Percentiles rank a stretch among this genome's conserved stretches.
These are phyloP conservation scores for Rhingia rostrata DNA, from an alignment of 2,888 invertebrate genomes.

Conservation along the genomic window DNA sequence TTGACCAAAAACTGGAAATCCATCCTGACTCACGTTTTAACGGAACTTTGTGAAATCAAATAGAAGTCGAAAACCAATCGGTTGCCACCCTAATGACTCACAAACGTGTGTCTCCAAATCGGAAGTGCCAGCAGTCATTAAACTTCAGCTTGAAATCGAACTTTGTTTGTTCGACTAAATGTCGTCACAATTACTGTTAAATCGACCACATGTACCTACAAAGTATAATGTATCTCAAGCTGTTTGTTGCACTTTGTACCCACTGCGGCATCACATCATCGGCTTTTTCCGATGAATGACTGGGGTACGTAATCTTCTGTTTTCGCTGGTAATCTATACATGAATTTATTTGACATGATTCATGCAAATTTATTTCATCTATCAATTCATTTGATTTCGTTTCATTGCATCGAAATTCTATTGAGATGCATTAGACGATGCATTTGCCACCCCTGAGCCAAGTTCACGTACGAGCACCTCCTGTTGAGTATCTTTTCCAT, in stretches of 20 bases:
- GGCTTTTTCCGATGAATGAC: slow-evolving; percentile 6
- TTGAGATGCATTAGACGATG: background rate
- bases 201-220: too few species aligned
- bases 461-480: background rate
- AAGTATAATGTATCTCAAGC: slow-evolving; percentile 7
- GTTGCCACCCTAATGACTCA: slow-evolving; percentile 26
- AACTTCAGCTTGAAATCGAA: slow-evolving; percentile 13
- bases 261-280: background rate
- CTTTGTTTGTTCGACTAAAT: slow-evolving; percentile 1
- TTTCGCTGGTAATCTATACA: too few species aligned
- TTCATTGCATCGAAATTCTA: background rate
- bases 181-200: slow-evolving; percentile 1
- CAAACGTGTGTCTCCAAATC: slow-evolving; percentile 29
- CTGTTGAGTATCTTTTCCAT: background rate
- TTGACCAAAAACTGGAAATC: slow-evolving; percentile 17
- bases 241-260: background rate
- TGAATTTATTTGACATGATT: background rate
- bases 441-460: background rate
- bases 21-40: slow-evolving; percentile 31
- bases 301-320: background rate
- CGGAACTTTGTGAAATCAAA: slow-evolving; percentile 37
- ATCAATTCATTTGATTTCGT: background rate
- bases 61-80: slow-evolving; percentile 13
- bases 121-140: slow-evolving; percentile 20
- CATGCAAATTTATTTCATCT: background rate